phyloP scores from a whole-genome alignment of 2,797 vertebrate genomes.

The Pitangus sulphuratus region DNA sequence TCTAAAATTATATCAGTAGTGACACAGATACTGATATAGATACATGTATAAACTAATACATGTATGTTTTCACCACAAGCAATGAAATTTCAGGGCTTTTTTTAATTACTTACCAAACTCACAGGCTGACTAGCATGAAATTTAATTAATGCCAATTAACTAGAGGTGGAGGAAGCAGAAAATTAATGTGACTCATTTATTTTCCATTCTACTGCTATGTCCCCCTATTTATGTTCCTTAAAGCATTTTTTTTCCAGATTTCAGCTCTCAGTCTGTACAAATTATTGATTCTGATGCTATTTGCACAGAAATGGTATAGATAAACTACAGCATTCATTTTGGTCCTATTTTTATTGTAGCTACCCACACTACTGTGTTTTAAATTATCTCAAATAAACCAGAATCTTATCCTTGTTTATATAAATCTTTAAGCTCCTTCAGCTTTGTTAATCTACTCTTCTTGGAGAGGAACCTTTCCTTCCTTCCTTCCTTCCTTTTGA shows the following conservation, averaged over 20 bases:
- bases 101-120: neutral
- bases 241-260: neutral
- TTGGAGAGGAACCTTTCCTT: neutral
- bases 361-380: neutral
- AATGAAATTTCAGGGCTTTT: neutral
- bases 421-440: neutral
- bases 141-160: conserved; percentile 12
- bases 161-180: conserved; percentile 26
- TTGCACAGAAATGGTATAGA: neutral
- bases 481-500: neutral
- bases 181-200: conserved; percentile 3
- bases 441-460: neutral
- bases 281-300: neutral
- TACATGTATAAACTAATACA: too few relatives aligned
- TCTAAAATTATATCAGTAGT: rapidly evolving
- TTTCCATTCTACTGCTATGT: neutral
- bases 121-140: neutral
- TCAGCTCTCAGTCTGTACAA: neutral
- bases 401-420: neutral
- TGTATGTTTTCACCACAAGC: neutral
- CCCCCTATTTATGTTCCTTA: neutral
- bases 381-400: neutral
- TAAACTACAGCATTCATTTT: neutral
- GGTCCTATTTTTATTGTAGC: neutral
- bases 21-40: neutral